Base-by-base conservation (phyloP, 1,140 invertebrate species). In the Ceratosolen solmsi region DNA sequence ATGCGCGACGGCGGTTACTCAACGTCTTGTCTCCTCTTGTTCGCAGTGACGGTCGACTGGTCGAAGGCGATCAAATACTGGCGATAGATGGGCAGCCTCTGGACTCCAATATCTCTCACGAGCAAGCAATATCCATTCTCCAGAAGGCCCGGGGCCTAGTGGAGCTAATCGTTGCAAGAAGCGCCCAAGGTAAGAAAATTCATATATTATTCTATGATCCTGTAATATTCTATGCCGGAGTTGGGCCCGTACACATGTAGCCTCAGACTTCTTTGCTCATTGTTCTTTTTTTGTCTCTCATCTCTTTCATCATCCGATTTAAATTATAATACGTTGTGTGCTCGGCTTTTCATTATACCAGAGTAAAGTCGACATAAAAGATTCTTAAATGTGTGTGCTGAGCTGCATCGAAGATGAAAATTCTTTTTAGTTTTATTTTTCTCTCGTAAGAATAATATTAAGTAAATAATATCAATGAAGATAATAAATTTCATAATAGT, bases 1-100 rank as follows among this genome's bases (percentile, higher is more conserved):
- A 68, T n/a, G 27, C 38, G 30, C 65, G 60, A 54, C 51, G 51
- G 20, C 51, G 3, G 20, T 71, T 27, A 25, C 4, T 54, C 41
- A 51, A 73, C 30, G 71, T 73, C 49, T 56, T 2, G 1, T 71
- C 70, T 56, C 25, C 30, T 60, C 41, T 22, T 82, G 22, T 72
- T 93, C 93, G 60, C 92, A 96, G 95, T 92, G 95, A 96, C 93
- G 95, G 95, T 86, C 92, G 94, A 85, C 92, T 96, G 79, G 92
- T 94, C 89, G 95, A 97, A 89, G 96, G 95, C 86, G 97, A 98
- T 93, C 96, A 97, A 89, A 96, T 98, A 89, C 90, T 98, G 88
- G 96, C 96, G 84, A 95, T 98, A 86, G 96, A 98, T 93, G 95
- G 95, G 86, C 96, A 96, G 88, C 95, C 95, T 78, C 91, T 97